Base-by-base conservation (phyloP, 2,888 invertebrate genomes). In the Caenorhabditis sp. region DNA sequence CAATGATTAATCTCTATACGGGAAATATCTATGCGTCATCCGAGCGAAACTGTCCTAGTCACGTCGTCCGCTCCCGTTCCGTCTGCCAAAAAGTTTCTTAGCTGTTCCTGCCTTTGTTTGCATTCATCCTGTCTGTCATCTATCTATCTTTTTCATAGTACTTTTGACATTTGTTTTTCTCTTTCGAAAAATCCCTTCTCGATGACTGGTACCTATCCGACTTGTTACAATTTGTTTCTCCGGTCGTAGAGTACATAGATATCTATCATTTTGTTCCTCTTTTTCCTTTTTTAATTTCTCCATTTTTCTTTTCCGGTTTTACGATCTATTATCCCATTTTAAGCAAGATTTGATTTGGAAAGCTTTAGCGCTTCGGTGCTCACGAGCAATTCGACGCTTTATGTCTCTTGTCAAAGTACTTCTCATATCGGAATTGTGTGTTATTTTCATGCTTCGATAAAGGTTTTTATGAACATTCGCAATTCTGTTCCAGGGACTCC, bases 301-400 rank as follows among this genome's bases (percentile, higher is more conserved):
- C 30, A n/a, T n/a, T n/a, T n/a, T n/a, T 24, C 30, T 41, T 37
- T 61, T 62, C 71, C 71, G 62, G 62, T 71, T 27, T 17, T 11
- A 46, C 41, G 70, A 70, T 70, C 59, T 59, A 17, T 24, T 35
- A 32, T 35, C 22, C 26, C 26, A 50, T 24, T 27, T n/a, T 43
- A 53, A 59, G 70, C 59, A 43, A 59, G 45, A 59, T 37, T 56
- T 50, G 50, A 59, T 70, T 61, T 59, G 35, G 53, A 70, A 59
- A 70, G 70, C 70, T 70, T 70, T 70, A 70, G 53, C 45, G 70
- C 70, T 52, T 68, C 59, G 59, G 53, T 70, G 59, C 52, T 59
- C 43, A 13, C 26, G 13, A 20, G 46, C 59, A 66, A 56, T 32
- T 70, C 59, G 59, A 70, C 26, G 53, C 70, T 70, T 70, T 70